These are phyloP conservation scores for Zosterops hypoxanthus DNA, from an alignment of 2,113 vertebrate species.

Conservation along the genomic window DNA sequence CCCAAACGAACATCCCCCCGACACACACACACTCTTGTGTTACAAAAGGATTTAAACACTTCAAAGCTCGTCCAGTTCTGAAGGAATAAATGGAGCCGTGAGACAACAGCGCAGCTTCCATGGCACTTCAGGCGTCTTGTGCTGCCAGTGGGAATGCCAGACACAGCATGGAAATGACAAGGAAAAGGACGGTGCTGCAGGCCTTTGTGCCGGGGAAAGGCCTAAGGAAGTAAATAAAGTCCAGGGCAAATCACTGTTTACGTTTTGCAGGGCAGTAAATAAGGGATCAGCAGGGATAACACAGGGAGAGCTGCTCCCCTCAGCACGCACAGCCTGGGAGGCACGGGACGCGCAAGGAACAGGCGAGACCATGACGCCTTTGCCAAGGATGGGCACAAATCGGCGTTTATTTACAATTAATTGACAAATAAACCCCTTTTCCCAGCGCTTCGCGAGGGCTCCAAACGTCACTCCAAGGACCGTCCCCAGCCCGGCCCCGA, in stretches of 20 bases:
- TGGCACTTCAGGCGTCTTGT: not conserved
- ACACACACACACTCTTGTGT: too few relatives aligned
- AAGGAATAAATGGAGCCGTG: not conserved
- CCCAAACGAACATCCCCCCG: too few relatives aligned
- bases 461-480: fast-evolving
- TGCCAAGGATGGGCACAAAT: fast-evolving
- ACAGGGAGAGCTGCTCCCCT: not conserved
- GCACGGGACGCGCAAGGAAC: fast-evolving
- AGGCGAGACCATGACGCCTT: fast-evolving
- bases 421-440: too few relatives aligned
- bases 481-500: fast-evolving
- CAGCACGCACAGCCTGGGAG: not conserved
- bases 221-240: not conserved
- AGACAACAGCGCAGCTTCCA: not conserved
- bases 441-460: fast-evolving
- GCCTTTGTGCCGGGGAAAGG: not conserved
- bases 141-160: not conserved
- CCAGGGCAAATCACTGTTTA: not conserved
- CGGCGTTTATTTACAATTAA: fast-evolving
- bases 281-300: not conserved
- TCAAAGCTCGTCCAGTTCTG: not conserved
- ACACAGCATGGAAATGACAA: not conserved
- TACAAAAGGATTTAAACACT: not conserved
- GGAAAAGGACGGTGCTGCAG: not conserved
- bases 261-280: not conserved